Percentiles rank a stretch among this genome's conserved stretches.
Conservation (phyloP, 2,888 invertebrate species). For the Eilema griseolum region DNA sequence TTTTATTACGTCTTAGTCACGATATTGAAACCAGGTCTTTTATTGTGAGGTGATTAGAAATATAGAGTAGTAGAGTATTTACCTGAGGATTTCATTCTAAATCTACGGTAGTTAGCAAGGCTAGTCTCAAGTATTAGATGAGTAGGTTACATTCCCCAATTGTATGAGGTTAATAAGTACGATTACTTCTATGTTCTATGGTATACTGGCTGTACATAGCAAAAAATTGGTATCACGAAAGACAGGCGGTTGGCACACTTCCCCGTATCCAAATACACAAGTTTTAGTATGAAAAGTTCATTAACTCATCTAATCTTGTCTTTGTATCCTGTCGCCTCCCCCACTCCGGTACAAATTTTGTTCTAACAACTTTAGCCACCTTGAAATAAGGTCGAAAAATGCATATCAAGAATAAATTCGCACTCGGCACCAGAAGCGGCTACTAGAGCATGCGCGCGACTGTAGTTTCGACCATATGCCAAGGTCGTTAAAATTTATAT, state of each 20-base stretch:
- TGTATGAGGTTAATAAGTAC: background rate
- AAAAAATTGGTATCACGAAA: background rate
- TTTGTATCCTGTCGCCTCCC: background rate
- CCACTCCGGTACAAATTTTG: background rate
- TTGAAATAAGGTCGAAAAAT: too few relatives aligned
- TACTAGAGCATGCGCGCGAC: too few relatives aligned
- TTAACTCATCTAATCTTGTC: background rate
- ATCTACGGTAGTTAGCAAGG: background rate
- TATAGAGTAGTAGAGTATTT: background rate
- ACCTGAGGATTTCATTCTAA: background rate
- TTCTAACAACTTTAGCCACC: too few relatives aligned
- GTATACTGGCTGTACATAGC: background rate
- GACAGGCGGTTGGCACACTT: too few relatives aligned
- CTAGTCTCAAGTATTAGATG: constrained; percentile 3
- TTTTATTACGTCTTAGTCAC: background rate
- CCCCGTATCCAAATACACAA: too few relatives aligned
- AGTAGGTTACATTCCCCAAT: constrained; percentile 19
- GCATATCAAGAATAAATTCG: too few relatives aligned
- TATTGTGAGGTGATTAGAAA: constrained; percentile 1
- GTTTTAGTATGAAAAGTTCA: too few relatives aligned
- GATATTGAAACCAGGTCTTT: background rate
- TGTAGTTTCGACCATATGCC: too few relatives aligned
- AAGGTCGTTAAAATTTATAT: too few relatives aligned
- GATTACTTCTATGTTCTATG: too few relatives aligned
- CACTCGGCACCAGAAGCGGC: too few relatives aligned